These are phyloP conservation scores for Belgica antarctica DNA, from an alignment of 2,888 invertebrate species.

Conservation along the genomic window DNA sequence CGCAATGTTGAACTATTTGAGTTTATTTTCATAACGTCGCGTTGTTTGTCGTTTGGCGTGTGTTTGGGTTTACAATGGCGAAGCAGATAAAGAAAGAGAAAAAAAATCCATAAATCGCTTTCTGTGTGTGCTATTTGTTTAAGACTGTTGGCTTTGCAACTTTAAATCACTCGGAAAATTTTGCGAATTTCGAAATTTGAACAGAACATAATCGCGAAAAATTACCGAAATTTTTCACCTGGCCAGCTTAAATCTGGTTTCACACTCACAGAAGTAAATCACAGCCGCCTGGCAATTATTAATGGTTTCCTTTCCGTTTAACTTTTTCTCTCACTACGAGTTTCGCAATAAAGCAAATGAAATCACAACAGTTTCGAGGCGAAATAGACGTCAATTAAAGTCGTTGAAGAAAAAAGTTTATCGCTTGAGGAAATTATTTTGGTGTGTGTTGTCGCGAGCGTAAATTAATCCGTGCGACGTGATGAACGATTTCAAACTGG, in stretches of 20 bases:
- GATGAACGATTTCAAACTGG: constrained; percentile 14
- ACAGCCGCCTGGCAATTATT: not conserved
- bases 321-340: not conserved
- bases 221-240: not conserved
- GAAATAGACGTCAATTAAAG: constrained; percentile 11
- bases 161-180: not conserved
- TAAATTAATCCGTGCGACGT: not conserved
- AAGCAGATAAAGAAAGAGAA: not conserved
- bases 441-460: not conserved
- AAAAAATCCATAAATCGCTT: constrained; percentile 1
- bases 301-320: constrained; percentile 9
- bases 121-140: constrained; percentile 11
- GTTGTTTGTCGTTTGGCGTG: constrained; percentile 1
- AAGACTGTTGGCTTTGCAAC: not conserved
- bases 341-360: not conserved
- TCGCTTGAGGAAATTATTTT: constrained; percentile 1
- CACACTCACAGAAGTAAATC: not conserved
- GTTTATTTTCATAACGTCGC: not conserved
- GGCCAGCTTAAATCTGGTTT: not conserved
- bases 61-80: not conserved
- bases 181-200: not conserved
- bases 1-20: constrained; percentile 46
- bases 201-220: not conserved
- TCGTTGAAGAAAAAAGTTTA: not conserved
- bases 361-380: constrained; percentile 5